Evolutionary conservation across 2,113 vertebrate species (phyloP).

Genomic region (Ascaphus truei): DNA sequence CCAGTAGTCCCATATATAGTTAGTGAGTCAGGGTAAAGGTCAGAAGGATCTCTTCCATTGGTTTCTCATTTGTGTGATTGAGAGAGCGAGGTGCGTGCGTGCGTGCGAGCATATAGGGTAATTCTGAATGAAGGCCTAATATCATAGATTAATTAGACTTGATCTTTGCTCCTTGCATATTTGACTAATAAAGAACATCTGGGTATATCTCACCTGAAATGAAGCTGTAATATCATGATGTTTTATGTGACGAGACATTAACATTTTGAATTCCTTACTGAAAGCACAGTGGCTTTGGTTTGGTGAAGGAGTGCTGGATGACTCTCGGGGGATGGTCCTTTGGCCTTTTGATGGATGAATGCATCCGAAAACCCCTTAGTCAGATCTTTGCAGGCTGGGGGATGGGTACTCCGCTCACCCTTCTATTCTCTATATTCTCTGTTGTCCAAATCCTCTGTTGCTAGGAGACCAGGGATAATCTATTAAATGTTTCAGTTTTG

Average conservation of each 20-base stretch:
- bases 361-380: constrained; percentile 8
- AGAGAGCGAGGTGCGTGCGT: no score
- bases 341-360: constrained; percentile 16
- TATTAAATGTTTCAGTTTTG: background rate
- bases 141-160: constrained; percentile 17
- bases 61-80: no score
- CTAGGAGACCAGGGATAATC: constrained; percentile 20
- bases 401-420: background rate
- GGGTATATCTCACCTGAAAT: background rate
- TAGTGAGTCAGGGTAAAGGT: no score
- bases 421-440: background rate
- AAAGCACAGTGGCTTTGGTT: background rate
- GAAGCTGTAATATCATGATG: background rate
- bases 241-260: no score
- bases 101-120: no score
- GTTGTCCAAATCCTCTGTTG: constrained; percentile 8
- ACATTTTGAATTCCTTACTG: background rate
- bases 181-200: background rate
- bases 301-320: background rate
- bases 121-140: no score
- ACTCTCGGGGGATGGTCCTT: background rate
- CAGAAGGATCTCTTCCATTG: no score
- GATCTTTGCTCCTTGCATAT: constrained; percentile 4
- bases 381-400: constrained; percentile 2
- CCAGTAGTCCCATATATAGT: no score